phyloP scores from a whole-genome alignment of 2,797 vertebrate genomes.

The Pogonophryne albipinna region DNA sequence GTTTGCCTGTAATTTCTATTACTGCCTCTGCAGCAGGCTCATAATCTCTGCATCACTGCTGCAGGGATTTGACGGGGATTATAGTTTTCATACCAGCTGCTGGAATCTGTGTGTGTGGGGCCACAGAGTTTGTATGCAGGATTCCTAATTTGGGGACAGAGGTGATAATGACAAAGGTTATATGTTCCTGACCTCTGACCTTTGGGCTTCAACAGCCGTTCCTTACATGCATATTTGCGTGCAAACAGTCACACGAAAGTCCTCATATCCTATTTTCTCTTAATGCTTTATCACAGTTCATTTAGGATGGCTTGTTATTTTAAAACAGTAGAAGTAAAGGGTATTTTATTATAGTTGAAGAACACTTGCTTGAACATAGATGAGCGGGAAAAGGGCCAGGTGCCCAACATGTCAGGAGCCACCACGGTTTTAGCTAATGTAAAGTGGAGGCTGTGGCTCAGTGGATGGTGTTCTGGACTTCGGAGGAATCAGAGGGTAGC shows the following conservation, averaged over 20 bases:
- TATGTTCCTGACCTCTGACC: slow-evolving; percentile 65
- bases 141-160: slow-evolving; percentile 52
- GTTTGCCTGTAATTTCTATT: slow-evolving; percentile 68
- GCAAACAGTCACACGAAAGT: not conserved
- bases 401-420: no score
- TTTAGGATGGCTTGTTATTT: not conserved
- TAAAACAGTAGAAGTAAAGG: no score
- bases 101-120: slow-evolving; percentile 46
- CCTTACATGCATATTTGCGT: not conserved
- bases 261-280: not conserved
- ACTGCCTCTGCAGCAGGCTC: slow-evolving; percentile 55
- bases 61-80: slow-evolving; percentile 73
- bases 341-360: not conserved
- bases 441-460: no score
- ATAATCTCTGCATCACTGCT: slow-evolving; percentile 60
- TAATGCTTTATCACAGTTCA: not conserved
- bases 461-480: no score
- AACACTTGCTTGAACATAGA: no score
- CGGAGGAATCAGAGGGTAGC: no score
- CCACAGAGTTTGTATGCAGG: slow-evolving; percentile 15
- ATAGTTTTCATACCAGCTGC: slow-evolving; percentile 69
- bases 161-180: slow-evolving; percentile 62
- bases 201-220: slow-evolving; percentile 36
- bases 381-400: no score
- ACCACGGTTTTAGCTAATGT: no score